These are phyloP conservation scores for Cyclopterus lumpus DNA, from an alignment of 2,797 vertebrate genomes.

Conservation along the genomic window DNA sequence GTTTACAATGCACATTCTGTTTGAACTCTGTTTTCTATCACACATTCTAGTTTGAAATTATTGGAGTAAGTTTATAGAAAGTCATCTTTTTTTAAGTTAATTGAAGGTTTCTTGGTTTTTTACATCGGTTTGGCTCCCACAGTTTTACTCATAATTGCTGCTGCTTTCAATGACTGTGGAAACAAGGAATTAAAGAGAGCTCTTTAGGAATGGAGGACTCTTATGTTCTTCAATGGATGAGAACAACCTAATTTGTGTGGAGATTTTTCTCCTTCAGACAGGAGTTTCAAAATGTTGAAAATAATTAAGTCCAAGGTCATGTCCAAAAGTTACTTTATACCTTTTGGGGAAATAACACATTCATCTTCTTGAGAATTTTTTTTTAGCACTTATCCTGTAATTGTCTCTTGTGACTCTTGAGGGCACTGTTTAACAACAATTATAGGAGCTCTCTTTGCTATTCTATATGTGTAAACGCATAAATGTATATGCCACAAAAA, in stretches of 20 bases:
- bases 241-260: not conserved
- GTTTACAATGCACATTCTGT: not conserved
- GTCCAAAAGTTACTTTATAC: not conserved
- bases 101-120: not conserved
- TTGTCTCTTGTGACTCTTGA: not conserved
- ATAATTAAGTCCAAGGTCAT: not conserved
- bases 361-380: not conserved
- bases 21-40: not conserved
- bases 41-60: not conserved
- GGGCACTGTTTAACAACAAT: not conserved
- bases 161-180: not conserved
- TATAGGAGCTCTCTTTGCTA: not conserved
- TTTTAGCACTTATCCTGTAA: not conserved
- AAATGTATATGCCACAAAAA: not conserved
- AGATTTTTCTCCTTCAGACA: not conserved
- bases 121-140: not conserved
- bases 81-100: not conserved
- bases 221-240: not conserved
- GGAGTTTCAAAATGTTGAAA: not conserved
- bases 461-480: not conserved
- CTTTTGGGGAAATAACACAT: not conserved
- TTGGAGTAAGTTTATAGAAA: not conserved
- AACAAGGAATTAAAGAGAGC: constrained; percentile 4
- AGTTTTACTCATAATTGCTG: constrained; percentile 18
- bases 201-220: constrained; percentile 1